Conservation (phyloP, 2,113 vertebrate species). For the Morone saxatilis region DNA sequence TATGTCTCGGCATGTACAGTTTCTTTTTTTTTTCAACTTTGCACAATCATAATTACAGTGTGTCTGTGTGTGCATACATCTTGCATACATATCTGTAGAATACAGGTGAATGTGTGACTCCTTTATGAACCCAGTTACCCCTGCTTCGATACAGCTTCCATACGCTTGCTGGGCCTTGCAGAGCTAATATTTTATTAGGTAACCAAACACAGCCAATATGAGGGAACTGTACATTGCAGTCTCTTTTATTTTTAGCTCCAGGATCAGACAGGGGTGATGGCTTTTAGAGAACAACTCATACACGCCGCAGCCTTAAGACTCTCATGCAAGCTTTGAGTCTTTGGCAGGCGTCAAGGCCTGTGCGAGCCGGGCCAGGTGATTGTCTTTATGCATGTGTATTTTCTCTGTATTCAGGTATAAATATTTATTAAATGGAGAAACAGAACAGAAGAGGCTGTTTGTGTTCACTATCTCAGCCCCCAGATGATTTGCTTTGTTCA, state of each 20-base stretch:
- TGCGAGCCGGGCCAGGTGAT: conserved; percentile 60
- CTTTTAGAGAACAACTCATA: conserved; percentile 45
- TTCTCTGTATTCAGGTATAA: conserved; percentile 60
- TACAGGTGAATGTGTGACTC: conserved; percentile 50
- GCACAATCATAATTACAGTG: conserved; percentile 28
- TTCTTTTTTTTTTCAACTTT: conserved; percentile 1
- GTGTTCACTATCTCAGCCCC: conserved; percentile 44
- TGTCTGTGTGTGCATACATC: conserved; percentile 4
- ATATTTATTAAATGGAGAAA: conserved; percentile 62
- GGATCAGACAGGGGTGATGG: conserved; percentile 56
- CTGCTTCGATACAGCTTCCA: conserved; percentile 14
- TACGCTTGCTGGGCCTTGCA: conserved; percentile 10
- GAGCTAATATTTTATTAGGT: conserved; percentile 56
- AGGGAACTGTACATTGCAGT: conserved; percentile 33
- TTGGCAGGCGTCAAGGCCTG: conserved; percentile 51
- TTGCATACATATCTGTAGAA: conserved; percentile 25
- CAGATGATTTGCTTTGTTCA: conserved; percentile 57
- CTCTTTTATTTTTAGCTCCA: conserved; percentile 74
- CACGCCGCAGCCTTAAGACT: conserved; percentile 41
- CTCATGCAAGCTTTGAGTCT: conserved; percentile 53
- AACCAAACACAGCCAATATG: conserved; percentile 50
- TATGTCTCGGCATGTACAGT: conserved; percentile 41
- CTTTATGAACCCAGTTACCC: conserved; percentile 52
- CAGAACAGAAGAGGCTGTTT: conserved; percentile 56
- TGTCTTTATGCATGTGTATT: conserved; percentile 62